Evolutionary conservation across 2,797 vertebrate species (phyloP).

Genomic region (Falco columbarius): DNA sequence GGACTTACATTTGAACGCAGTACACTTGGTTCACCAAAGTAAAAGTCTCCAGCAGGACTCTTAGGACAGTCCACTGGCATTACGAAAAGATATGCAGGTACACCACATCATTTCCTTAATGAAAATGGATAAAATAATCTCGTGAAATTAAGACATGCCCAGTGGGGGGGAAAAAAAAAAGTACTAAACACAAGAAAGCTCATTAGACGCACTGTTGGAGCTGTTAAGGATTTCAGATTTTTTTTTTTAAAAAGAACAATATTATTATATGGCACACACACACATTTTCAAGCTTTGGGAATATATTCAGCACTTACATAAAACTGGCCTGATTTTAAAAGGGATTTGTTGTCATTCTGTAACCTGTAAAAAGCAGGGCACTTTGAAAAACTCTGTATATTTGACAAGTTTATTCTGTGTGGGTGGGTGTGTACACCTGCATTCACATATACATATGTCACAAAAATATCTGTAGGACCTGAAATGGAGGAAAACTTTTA

Average conservation of each 20-base stretch:
- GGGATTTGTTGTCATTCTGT: background rate
- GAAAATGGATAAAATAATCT: background rate
- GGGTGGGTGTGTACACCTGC: background rate
- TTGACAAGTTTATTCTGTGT: background rate
- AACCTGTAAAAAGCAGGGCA: background rate
- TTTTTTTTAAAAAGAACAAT: background rate
- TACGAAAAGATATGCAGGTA: background rate
- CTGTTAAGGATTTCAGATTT: background rate
- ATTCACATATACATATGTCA: background rate
- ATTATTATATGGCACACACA: background rate
- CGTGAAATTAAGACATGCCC: background rate
- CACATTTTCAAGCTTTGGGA: background rate
- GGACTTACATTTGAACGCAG: background rate
- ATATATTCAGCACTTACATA: background rate
- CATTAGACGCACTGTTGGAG: background rate
- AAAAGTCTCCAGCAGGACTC: background rate
- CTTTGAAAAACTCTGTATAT: background rate
- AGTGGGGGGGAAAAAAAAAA: background rate
- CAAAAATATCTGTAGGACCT: background rate
- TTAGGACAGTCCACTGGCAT: background rate
- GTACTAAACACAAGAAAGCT: background rate
- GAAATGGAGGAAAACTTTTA: background rate
- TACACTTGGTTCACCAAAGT: background rate
- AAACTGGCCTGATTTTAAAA: background rate
- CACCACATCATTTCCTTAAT: background rate